Percentiles rank a stretch among this genome's conserved stretches.
Conservation (phyloP, 2,888 invertebrate species). For the Asteroscopus sphinx region DNA sequence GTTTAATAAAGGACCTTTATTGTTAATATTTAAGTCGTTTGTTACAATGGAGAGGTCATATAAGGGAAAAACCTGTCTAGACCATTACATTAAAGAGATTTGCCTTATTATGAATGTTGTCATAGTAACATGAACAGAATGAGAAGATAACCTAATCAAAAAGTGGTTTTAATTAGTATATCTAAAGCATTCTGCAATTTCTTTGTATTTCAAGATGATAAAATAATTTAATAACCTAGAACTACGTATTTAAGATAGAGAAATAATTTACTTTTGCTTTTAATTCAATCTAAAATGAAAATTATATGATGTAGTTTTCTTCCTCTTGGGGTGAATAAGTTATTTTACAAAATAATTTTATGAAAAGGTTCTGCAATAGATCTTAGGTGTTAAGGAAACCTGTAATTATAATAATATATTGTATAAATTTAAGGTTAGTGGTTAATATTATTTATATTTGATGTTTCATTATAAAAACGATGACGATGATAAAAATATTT, state of each 20-base stretch:
- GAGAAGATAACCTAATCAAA: conserved; percentile 9
- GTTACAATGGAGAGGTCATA: conserved; percentile 14
- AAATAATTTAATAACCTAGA: conserved; percentile 32
- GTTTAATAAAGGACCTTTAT: conserved; percentile 48
- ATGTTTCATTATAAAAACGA: too few species aligned
- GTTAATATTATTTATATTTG: too few species aligned
- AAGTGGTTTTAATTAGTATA: conserved; percentile 8
- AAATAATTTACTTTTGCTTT: conserved; percentile 29
- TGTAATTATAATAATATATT: too few species aligned
- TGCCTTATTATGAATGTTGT: neutral
- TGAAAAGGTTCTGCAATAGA: too few species aligned
- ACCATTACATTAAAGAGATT: too few species aligned
- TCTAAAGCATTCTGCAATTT: conserved; percentile 6
- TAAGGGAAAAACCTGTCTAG: conserved; percentile 7
- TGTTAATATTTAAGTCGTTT: conserved; percentile 41
- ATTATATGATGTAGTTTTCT: conserved; percentile 35
- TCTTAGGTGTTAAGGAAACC: too few species aligned
- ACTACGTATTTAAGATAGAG: conserved; percentile 17
- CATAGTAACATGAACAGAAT: conserved; percentile 5
- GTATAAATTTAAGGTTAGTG: too few species aligned
- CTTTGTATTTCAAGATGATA: conserved; percentile 19
- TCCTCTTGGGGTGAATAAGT: conserved; percentile 25
- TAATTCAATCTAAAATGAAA: conserved; percentile 35
- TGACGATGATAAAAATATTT: too few species aligned
- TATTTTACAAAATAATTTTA: conserved; percentile 4